Evolutionary conservation across 2,888 invertebrate species (phyloP).

Genomic region (Eutolmus rufibarbis): DNA sequence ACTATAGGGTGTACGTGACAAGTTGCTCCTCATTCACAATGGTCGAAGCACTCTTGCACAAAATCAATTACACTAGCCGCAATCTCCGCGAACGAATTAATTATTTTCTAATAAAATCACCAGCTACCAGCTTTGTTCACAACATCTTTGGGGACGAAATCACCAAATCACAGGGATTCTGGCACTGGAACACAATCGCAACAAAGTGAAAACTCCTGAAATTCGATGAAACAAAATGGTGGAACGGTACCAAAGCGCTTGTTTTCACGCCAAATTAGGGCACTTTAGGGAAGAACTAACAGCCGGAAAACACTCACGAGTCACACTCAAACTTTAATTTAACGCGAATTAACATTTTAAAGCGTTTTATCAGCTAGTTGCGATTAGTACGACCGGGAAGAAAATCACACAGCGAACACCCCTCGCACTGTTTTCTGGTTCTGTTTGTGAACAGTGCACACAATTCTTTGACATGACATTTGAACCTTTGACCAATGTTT

Average conservation of each 20-base stretch:
- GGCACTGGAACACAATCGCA: neutral
- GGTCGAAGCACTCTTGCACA: neutral
- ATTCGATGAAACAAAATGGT: slow-evolving; percentile 12
- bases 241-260: neutral
- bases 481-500: neutral
- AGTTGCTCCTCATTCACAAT: slow-evolving; percentile 19
- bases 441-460: slow-evolving; percentile 7
- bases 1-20: slow-evolving; percentile 45
- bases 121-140: neutral
- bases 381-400: neutral
- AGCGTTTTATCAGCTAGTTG: neutral
- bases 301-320: neutral
- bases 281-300: neutral
- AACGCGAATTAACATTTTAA: neutral
- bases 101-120: neutral
- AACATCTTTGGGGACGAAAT: neutral
- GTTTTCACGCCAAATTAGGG: neutral
- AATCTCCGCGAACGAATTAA: neutral
- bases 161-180: neutral
- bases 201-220: neutral
- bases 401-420: neutral
- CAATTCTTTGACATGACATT: neutral
- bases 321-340: neutral
- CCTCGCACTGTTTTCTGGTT: neutral
- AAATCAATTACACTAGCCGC: slow-evolving; percentile 14